Evolutionary conservation across 2,797 vertebrate genomes (phyloP), one percentile per base, ranked within the genome.

Genomic region (Otus scops): DNA sequence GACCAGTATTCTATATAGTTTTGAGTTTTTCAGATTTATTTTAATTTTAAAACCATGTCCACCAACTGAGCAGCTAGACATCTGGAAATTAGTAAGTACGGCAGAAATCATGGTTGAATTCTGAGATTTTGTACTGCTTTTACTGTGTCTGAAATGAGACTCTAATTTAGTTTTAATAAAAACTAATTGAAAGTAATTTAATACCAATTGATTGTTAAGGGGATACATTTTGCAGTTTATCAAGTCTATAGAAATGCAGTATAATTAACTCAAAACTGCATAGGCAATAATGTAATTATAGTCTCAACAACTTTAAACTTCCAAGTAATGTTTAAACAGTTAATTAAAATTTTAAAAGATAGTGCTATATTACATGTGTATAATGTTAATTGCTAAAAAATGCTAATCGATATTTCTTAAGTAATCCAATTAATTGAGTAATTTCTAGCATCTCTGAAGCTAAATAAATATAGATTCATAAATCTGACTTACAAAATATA

Each of bases 181-280:
- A 98, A 94, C 89, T 97, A 98, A 98, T 95, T 98, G 94, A 91
- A 97, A 95, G 86, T 97, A 97, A 98, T 98, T 98, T 97, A 97
- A 97, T 95, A 97, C 68, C 83, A 47, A 98, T 96, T 97, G 97
- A 98, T 98, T 97, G 96, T 97, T 98, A 97, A 97, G 81, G 60
- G 96, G 92, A 95, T 97, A 93, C 95, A 97, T 97, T 97, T 95
- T 95, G 93, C 89, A 95, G 91, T 97, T 98, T 98, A 95, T 97
- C 96, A 96, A 95, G 97, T 96, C 97, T 98, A 94, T 95, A 97
- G 95, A 97, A 97, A 97, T 94, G 77, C 75, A 84, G 48, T 93
- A 95, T 97, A 98, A 98, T 98, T 98, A 98, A 97, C 93, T 98
- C 86, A 91, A 97, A 98, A 97, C 88, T 95, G 89, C 89, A 74